Evolutionary conservation across 2,888 invertebrate species (phyloP).

Genomic region (Aspidapion aeneum): DNA sequence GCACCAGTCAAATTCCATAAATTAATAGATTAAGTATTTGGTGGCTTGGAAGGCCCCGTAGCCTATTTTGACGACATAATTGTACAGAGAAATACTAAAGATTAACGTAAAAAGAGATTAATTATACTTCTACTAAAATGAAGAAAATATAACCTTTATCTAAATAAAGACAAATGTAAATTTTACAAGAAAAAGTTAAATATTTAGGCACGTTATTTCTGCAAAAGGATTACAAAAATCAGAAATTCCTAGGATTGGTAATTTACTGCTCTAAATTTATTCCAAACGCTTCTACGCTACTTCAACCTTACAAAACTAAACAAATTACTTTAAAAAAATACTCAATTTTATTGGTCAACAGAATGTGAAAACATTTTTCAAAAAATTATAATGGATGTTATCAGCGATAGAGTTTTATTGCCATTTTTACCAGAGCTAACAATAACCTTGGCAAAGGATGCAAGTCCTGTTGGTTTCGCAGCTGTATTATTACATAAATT

Average conservation of each 20-base stretch:
- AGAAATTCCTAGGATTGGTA: not conserved
- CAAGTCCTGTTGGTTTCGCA: slow-evolving; percentile 32
- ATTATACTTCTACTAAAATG: not conserved
- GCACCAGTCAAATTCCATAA: slow-evolving; percentile 27
- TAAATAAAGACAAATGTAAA: slow-evolving; percentile 25
- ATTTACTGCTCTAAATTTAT: not conserved
- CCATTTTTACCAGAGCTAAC: slow-evolving; percentile 29
- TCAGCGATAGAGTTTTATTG: slow-evolving; percentile 12
- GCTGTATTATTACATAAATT: slow-evolving; percentile 23
- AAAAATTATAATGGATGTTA: not conserved
- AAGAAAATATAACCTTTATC: slow-evolving; percentile 18
- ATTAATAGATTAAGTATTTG: not conserved
- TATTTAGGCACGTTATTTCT: not conserved
- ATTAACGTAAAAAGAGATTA: slow-evolving; percentile 21
- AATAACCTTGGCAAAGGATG: slow-evolving; percentile 35
- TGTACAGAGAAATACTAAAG: slow-evolving; percentile 21
- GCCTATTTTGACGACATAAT: slow-evolving; percentile 28
- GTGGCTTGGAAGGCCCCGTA: not conserved
- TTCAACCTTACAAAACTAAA: not conserved
- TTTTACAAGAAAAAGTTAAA: slow-evolving; percentile 22
- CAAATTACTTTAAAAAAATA: not conserved
- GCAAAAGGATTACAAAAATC: slow-evolving; percentile 1
- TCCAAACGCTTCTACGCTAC: not conserved
- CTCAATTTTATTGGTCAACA: not conserved
- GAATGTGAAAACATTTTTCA: not conserved